These are phyloP conservation scores for Cephus nigrinus DNA, from an alignment of 2,888 invertebrate genomes.

Conservation along the genomic window DNA sequence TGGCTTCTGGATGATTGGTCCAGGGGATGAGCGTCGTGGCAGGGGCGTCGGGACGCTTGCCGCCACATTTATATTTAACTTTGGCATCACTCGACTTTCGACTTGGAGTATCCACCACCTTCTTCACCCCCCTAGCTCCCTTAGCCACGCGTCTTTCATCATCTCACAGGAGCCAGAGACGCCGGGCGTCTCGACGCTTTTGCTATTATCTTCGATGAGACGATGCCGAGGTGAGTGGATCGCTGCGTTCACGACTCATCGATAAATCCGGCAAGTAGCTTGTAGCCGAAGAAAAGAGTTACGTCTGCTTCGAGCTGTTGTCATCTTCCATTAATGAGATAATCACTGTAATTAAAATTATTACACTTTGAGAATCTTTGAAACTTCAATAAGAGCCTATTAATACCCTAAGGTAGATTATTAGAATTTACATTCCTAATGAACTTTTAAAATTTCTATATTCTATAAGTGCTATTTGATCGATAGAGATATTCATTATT, in stretches of 20 bases:
- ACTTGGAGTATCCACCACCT: slow-evolving; percentile 42
- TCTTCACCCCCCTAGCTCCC: slow-evolving; percentile 22
- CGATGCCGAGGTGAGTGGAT: slow-evolving; percentile 17
- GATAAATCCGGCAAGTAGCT: slow-evolving; percentile 42
- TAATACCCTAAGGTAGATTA: not conserved
- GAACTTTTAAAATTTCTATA: not conserved
- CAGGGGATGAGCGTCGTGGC: slow-evolving; percentile 53
- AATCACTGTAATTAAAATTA: not conserved
- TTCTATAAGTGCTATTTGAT: not conserved
- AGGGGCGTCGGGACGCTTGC: slow-evolving; percentile 55
- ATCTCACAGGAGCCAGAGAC: slow-evolving; percentile 13
- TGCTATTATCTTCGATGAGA: slow-evolving; percentile 40
- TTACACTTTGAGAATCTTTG: not conserved
- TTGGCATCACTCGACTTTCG: slow-evolving; percentile 64
- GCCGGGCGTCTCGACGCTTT: slow-evolving; percentile 7
- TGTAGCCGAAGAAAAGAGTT: not conserved
- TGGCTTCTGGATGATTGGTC: slow-evolving; percentile 61
- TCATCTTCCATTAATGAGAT: not conserved
- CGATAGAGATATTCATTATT: not conserved
- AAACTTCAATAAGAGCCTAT: not conserved
- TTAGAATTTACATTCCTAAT: not conserved
- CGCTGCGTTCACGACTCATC: slow-evolving; percentile 37
- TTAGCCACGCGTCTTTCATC: slow-evolving; percentile 21
- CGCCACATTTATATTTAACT: slow-evolving; percentile 65
- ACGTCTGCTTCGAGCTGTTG: not conserved